These are phyloP conservation scores for Palaemon carinicauda DNA, from an alignment of 1,140 invertebrate genomes.

Conservation along the genomic window DNA sequence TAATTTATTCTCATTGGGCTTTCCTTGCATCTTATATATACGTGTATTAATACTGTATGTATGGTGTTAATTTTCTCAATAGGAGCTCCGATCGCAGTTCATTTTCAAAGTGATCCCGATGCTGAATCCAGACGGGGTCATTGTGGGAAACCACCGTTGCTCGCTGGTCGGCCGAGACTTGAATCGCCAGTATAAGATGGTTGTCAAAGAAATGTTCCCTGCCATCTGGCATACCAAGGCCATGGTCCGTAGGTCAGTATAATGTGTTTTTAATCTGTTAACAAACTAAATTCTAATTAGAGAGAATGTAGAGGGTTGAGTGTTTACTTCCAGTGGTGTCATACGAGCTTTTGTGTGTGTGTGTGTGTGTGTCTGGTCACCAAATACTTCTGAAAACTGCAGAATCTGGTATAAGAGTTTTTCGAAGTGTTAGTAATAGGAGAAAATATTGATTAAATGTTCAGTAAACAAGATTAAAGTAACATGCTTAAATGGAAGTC, in stretches of 20 bases:
- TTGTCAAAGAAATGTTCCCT: constrained; percentile 83
- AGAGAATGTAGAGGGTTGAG: too few relatives aligned
- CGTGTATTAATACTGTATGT: neutral
- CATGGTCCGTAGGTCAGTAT: constrained; percentile 74
- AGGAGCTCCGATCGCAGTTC: constrained; percentile 88
- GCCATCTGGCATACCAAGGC: constrained; percentile 91
- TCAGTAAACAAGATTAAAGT: too few relatives aligned
- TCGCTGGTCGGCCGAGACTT: constrained; percentile 87
- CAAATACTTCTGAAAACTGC: too few relatives aligned
- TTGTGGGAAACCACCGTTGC: constrained; percentile 91
- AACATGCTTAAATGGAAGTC: too few relatives aligned
- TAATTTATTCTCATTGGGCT: neutral
- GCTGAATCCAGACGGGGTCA: constrained; percentile 95
- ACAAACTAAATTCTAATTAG: too few relatives aligned
- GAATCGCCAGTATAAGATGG: constrained; percentile 88
- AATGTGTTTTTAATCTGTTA: neutral
- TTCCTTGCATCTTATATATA: neutral
- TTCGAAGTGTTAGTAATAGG: too few relatives aligned
- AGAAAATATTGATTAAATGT: too few relatives aligned
- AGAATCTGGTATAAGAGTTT: too few relatives aligned
- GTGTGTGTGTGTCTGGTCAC: too few relatives aligned
- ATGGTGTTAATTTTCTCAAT: constrained; percentile 55
- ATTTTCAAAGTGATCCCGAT: constrained; percentile 96
- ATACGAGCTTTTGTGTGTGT: too few relatives aligned
- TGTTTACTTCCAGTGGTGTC: neutral